These are phyloP conservation scores for Hoplodrina ambigua DNA, from an alignment of 2,888 invertebrate species.

Conservation along the genomic window DNA sequence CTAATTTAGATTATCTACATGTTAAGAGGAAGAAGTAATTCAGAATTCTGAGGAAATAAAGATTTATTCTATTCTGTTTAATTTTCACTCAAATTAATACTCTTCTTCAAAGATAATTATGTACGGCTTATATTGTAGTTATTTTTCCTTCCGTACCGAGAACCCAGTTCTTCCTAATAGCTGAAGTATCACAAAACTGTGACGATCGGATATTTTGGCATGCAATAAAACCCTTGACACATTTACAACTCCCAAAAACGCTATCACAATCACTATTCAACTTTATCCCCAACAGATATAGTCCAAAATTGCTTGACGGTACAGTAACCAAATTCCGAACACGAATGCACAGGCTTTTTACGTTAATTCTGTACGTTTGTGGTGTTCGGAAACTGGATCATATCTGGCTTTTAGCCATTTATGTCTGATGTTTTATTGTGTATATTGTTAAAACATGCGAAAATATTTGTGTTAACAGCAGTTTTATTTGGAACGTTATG, in stretches of 20 bases:
- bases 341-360: slow-evolving; percentile 44
- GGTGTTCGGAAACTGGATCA: slow-evolving; percentile 48
- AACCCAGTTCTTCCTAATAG: slow-evolving; percentile 26
- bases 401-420: slow-evolving; percentile 44
- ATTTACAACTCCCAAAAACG: slow-evolving; percentile 31
- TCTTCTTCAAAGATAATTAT: not conserved
- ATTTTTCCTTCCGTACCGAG: not conserved
- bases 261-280: slow-evolving; percentile 1
- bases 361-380: slow-evolving; percentile 54
- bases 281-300: slow-evolving; percentile 8
- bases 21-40: too few relatives aligned
- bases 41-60: too few relatives aligned
- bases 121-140: not conserved
- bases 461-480: slow-evolving; percentile 15
- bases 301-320: slow-evolving; percentile 13
- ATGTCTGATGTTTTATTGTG: slow-evolving; percentile 25
- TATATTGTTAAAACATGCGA: slow-evolving; percentile 30
- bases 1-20: too few relatives aligned
- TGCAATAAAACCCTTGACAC: slow-evolving; percentile 57
- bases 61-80: too few relatives aligned
- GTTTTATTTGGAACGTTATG: slow-evolving; percentile 5
- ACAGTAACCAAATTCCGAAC: slow-evolving; percentile 46
- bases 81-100: too few relatives aligned
- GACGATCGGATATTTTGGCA: slow-evolving; percentile 48
- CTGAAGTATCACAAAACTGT: slow-evolving; percentile 26